Base-by-base conservation (phyloP, 2,888 invertebrate species). In the Clitarchus hookeri region DNA sequence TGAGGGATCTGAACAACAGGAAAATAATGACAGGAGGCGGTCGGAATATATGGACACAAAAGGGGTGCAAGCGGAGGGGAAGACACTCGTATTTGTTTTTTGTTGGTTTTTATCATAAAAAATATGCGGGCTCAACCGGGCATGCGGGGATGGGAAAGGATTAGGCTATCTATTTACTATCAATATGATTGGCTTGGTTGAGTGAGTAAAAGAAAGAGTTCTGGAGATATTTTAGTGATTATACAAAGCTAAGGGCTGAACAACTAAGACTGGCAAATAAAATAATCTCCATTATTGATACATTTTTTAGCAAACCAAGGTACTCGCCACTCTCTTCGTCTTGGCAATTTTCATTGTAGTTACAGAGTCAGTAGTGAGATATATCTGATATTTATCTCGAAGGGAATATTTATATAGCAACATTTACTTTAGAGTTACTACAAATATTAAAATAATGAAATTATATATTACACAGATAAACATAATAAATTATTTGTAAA, bases 21-120 rank as follows among this genome's bases (percentile, higher is more conserved):
- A 79, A 83, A 86, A 86, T 86, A 86, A 84, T 86, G 84, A 86
- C 84, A 84, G 86, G 86, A 84, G 84, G 78, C 44, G 84, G 84
- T 65, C 36, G 79, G 84, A 79, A 53, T 84, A 86, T 86, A 82
- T 82, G 82, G 82, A 82, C 82, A 82, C 82, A 36, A 82, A 36
- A 36, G 82, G 82, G 82, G 82, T 82, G 82, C 13, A 8, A 82
- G 82, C 36, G 82, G 25, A 82, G 44, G 44, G 82, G 44, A 82
- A 44, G 36, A 36, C 82, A 44, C 82, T 82, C 82, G 82, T 82
- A 79, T 79, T 82, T 13, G 27, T 82, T 82, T 82, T 82, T 82
- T 82, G 36, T 82, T 27, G 82, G 27, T 44, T 82, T 82, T 44
- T 82, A 82, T 82, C 82, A 82, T 82, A 82, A 82, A 82, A 82